Base-by-base conservation (phyloP, 2,888 invertebrate genomes). In the Thera britannica region DNA sequence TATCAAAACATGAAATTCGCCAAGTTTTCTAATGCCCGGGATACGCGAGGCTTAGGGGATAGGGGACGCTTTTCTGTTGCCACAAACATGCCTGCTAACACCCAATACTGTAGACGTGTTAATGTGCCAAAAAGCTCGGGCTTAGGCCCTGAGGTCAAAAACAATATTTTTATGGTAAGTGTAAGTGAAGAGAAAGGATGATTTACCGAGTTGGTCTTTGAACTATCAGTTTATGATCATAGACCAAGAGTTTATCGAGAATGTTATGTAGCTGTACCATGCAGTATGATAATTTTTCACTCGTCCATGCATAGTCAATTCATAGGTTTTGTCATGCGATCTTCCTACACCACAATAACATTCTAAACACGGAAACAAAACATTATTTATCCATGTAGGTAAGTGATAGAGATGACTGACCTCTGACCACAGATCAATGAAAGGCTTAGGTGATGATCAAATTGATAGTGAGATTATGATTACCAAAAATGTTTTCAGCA, bases 281-380 rank as follows among this genome's bases (percentile, higher is more conserved):
- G 68, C 71, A 65, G 61, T 70, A 70, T 70, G 67, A 67, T 71
- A 64, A 68, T 68, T 67, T 69, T 68, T 66, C 68, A 71, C 62
- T 63, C 60, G 57, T 44, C 60, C 64, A 70, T 73, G 68, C 68
- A 71, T 69, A 68, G 68, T 67, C 67, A 63, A 70, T 72, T 66
- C 65, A 57, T 69, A 64, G 71, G 58, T 71, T 68, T 67, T 72
- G 68, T 71, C 69, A 58, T 60, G 67, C 62, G 59, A 65, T 72
- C 72, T 70, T 58, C 69, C 72, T 72, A 66, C 71, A 62, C 67
- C 58, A 48, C 62, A 67, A 67, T 71, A 68, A 58, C 71, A 72
- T 65, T 68, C 66, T 62, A 65, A 62, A 60, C 71, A 68, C 71
- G 70, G 67, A 72, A 71, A 72, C 65, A 71, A 71, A 71, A 49